Evolutionary conservation across 1,140 invertebrate species (phyloP), one percentile per base, ranked within the genome.

Genomic region (Drosophila nikananu): DNA sequence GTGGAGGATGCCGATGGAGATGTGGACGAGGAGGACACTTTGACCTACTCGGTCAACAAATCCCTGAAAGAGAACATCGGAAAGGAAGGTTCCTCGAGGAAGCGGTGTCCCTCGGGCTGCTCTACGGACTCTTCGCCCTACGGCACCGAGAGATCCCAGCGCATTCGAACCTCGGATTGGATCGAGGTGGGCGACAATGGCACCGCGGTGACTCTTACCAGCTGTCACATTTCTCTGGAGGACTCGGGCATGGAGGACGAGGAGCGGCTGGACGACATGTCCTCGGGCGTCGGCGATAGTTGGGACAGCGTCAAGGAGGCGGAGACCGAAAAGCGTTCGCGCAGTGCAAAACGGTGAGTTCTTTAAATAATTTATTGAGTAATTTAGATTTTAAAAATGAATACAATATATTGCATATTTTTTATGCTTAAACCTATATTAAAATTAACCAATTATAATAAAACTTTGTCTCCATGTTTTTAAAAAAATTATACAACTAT

Each of bases 271-370:
- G 92, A 93, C 49, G 92, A 93, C 57, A 93, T 92, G 91, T 92
- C 92, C 19, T 93, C 92, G 27, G 92, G 92, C 27, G 92, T 93
- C 13, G 92, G 92, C 59, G 92, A 93, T 55, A 93, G 92, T n/a
- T 93, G 92, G 92, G 92, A 93, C 41, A 93, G 92, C 60, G 92
- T 92, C 61, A 93, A 93, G 84, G 92, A 93, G 68, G 90, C 86
- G 9, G 89, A 93, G 78, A 90, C 81, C 64, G 83, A 92, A 46
- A 91, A 91, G 21, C 86, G 86, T 32, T 73, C 80, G 48, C 91
- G 91, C 68, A 92, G 68, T 65, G 78, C 83, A 41, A 92, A 92
- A 68, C 91, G 91, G 91, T 92, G 75, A 92, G 91, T 90, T 39
- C 55, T 12, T 19, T 10, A 2, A 39, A 15, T n/a, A 25, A n/a